Conservation (phyloP, 1,140 invertebrate genomes). For the Drosophila murphyi region DNA sequence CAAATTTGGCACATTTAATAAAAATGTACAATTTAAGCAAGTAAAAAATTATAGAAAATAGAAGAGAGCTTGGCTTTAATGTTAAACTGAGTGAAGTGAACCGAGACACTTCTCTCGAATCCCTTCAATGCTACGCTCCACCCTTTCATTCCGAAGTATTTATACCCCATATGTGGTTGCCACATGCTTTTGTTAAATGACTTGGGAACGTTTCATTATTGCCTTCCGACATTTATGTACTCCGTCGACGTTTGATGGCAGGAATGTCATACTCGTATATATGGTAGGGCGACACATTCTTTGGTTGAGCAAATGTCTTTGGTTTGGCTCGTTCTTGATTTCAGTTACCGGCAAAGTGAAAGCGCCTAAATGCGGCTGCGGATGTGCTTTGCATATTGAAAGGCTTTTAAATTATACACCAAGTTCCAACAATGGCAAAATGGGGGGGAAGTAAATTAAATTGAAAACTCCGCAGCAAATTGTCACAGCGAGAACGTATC, state of each 20-base stretch:
- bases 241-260: slow-evolving; percentile 32
- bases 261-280: slow-evolving; percentile 64
- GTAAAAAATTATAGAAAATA: background rate
- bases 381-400: slow-evolving; percentile 74
- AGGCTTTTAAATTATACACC: slow-evolving; percentile 36
- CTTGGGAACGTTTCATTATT: slow-evolving; percentile 72
- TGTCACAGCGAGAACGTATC: slow-evolving; percentile 46
- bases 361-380: slow-evolving; percentile 27
- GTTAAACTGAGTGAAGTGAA: background rate
- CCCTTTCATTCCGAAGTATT: slow-evolving; percentile 21
- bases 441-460: slow-evolving; percentile 54
- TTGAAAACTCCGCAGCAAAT: slow-evolving; percentile 47
- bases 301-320: slow-evolving; percentile 8
- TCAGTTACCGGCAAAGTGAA: slow-evolving; percentile 30
- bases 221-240: slow-evolving; percentile 73
- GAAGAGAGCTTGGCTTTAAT: too few relatives aligned
- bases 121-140: background rate
- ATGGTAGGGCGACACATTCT: slow-evolving; percentile 37
- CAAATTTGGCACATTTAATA: too few relatives aligned
- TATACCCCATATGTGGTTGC: slow-evolving; percentile 13
- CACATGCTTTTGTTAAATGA: slow-evolving; percentile 43
- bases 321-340: slow-evolving; percentile 50
- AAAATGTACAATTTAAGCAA: too few relatives aligned
- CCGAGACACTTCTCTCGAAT: background rate
- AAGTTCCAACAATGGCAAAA: slow-evolving; percentile 4